A percentile compares a stretch with the other conserved stretches of the same genome.
phyloP scores from a whole-genome alignment of 2,888 invertebrate species.

The Trachelus iudaicus region DNA sequence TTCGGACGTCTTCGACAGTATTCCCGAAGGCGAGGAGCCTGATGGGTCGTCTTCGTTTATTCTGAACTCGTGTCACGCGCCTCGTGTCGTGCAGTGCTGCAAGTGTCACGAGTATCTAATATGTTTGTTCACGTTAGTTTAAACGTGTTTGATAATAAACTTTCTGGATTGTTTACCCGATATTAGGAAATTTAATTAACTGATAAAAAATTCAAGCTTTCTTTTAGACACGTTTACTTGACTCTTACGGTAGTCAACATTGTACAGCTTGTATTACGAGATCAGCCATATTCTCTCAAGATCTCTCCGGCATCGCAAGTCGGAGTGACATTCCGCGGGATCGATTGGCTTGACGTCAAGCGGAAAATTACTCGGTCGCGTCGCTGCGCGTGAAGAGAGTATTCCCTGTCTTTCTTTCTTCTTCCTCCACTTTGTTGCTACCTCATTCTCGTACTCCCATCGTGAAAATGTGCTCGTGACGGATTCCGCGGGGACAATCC shows the following conservation, averaged over 20 bases:
- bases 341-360: constrained; percentile 12
- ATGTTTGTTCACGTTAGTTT: neutral
- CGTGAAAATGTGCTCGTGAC: constrained; percentile 22
- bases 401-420: neutral
- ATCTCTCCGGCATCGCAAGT: constrained; percentile 1
- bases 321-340: constrained; percentile 9
- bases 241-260: neutral
- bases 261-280: neutral
- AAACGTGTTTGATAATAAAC: neutral
- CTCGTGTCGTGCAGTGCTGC: neutral
- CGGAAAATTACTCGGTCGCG: constrained; percentile 3
- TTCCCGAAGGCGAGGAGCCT: constrained; percentile 50
- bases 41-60: constrained; percentile 39
- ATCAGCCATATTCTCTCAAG: constrained; percentile 9
- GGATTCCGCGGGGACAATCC: constrained; percentile 3
- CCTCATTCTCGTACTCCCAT: neutral
- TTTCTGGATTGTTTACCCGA: neutral
- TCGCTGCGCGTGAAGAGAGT: constrained; percentile 4
- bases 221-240: neutral
- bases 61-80: neutral
- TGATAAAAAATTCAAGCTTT: neutral
- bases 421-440: neutral
- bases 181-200: neutral
- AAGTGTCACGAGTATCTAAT: neutral
- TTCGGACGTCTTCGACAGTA: constrained; percentile 32